Base-by-base conservation (phyloP, 2,888 invertebrate genomes). In the Scaptomyza caliginosa region DNA sequence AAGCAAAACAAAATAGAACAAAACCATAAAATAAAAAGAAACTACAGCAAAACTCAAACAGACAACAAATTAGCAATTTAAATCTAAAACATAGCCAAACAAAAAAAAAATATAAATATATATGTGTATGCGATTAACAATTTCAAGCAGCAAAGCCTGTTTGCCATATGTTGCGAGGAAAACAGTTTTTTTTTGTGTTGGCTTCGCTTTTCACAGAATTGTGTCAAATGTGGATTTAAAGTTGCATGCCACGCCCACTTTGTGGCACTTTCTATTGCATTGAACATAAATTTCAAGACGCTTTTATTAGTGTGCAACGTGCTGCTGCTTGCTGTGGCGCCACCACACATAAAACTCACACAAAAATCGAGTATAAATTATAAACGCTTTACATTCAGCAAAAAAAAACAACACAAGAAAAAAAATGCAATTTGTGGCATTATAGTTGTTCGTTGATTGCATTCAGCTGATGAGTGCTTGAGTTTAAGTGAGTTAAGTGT, bases 401-500 rank as follows among this genome's bases (percentile, higher is more conserved):
- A 55, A 34, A 16, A 34, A 16, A 16, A 3, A 16, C 2, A 2
- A 5, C 13, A 34, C 0, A 34, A 30, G 73, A 75, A 65, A 50
- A 63, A 59, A 79, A 81, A 60, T 64, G 82, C 79, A 71, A 75
- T 76, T 75, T 69, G 52, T 46, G 43, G 62, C 65, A 73, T 67
- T 80, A 75, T 71, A 75, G 82, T 69, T 66, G 45, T 69, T 66
- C 69, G 77, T 69, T 81, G 84, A 81, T 81, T 81, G 84, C 84
- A 77, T 69, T 75, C 78, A 75, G 58, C 78, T 78, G 78, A 64
- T 58, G 54, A 52, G n/a, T n/a, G n/a, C n/a, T n/a, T n/a, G n/a
- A n/a, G n/a, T n/a, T n/a, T n/a, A n/a, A n/a, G n/a, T n/a, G n/a
- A n/a, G 24, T 24, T 24, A 8, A 32, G 45, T 66, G 26, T 19